Evolutionary conservation across 2,113 vertebrate genomes (phyloP).

Genomic region (Neogobius melanostomus): DNA sequence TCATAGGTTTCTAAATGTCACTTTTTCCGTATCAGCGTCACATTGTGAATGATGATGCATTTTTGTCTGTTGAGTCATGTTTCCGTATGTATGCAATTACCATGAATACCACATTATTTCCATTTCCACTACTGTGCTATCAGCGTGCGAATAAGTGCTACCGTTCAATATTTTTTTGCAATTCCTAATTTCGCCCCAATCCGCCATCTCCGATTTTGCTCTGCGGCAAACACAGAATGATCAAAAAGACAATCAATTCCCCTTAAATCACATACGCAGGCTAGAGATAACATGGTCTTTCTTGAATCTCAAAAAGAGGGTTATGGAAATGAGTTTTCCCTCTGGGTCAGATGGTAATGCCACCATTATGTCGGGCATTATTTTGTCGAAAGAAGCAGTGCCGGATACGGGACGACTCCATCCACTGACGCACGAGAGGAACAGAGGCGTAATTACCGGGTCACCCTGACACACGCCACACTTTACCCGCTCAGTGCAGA

Average conservation of each 20-base stretch:
- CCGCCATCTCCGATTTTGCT: background rate
- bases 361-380: conserved; percentile 36
- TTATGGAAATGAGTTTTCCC: conserved; percentile 18
- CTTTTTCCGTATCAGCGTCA: too few relatives aligned
- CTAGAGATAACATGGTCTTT: background rate
- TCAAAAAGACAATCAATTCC: background rate
- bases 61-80: too few relatives aligned
- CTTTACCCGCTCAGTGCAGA: conserved; percentile 37
- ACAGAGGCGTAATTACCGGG: conserved; percentile 49
- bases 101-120: too few relatives aligned
- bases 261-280: background rate
- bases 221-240: background rate
- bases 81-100: too few relatives aligned
- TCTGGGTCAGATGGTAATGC: conserved; percentile 29
- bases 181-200: background rate
- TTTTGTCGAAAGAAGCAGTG: conserved; percentile 26
- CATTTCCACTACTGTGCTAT: too few relatives aligned
- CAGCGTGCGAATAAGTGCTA: too few relatives aligned
- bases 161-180: background rate
- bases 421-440: conserved; percentile 23
- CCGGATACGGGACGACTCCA: conserved; percentile 31
- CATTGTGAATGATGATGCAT: too few relatives aligned
- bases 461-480: conserved; percentile 50
- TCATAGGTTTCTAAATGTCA: too few relatives aligned
- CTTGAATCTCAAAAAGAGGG: conserved; percentile 23